These are phyloP conservation scores for Syngnathus scovelli DNA, from an alignment of 2,113 vertebrate genomes.

Conservation along the genomic window DNA sequence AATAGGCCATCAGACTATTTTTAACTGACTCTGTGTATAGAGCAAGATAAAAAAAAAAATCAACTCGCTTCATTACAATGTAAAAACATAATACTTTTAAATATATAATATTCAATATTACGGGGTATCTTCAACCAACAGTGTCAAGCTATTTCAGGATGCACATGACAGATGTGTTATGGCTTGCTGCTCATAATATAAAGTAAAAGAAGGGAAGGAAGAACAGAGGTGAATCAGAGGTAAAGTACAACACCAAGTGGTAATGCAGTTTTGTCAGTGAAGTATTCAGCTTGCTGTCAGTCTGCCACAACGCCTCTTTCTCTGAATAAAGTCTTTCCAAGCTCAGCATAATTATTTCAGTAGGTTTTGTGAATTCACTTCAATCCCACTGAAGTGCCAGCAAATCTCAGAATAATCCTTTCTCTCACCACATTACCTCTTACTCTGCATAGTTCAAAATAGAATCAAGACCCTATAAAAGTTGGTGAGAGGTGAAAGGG, in stretches of 20 bases:
- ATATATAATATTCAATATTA: not conserved
- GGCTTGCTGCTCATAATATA: constrained; percentile 50
- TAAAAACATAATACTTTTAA: constrained; percentile 5
- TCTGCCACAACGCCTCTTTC: constrained; percentile 6
- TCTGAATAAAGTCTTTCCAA: constrained; percentile 1
- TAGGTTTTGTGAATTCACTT: constrained; percentile 29
- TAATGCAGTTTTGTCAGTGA: constrained; percentile 23
- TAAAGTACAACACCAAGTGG: not conserved
- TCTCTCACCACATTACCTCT: constrained; percentile 16
- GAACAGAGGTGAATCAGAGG: not conserved
- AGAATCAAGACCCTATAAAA: constrained; percentile 20
- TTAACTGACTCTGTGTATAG: constrained; percentile 6
- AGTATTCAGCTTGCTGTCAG: constrained; percentile 7
- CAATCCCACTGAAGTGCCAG: constrained; percentile 13
- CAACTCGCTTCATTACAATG: not conserved
- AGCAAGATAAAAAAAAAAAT: not conserved
- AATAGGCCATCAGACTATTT: constrained; percentile 32
- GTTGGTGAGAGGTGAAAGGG: constrained; percentile 26
- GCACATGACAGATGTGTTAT: constrained; percentile 36
- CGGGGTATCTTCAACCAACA: not conserved
- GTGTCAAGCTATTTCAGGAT: constrained; percentile 30
- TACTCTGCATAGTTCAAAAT: constrained; percentile 12
- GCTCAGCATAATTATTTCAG: constrained; percentile 12
- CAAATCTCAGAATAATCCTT: constrained; percentile 15
- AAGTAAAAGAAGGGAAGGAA: constrained; percentile 28